Evolutionary conservation across 1,140 invertebrate genomes (phyloP).

Genomic region (Copidosoma floridanum): DNA sequence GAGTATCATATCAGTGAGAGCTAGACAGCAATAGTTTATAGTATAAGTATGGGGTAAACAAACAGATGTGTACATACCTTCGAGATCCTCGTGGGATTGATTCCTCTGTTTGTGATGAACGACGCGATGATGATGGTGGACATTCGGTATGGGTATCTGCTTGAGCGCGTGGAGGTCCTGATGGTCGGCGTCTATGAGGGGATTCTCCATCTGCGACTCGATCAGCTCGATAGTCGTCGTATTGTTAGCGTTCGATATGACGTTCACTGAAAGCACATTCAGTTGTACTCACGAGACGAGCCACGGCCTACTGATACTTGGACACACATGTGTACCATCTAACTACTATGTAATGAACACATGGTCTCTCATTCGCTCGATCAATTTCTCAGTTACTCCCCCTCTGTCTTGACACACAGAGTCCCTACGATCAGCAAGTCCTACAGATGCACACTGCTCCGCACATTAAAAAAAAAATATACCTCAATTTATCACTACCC

Average conservation of each 20-base stretch:
- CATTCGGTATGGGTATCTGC: slow-evolving; percentile 44
- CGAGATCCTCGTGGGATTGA: slow-evolving; percentile 46
- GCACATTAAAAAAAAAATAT: no score
- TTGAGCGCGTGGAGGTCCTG: slow-evolving; percentile 47
- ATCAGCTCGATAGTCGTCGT: slow-evolving; percentile 54
- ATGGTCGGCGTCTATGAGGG: slow-evolving; percentile 53
- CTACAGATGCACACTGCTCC: no score
- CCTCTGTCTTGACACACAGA: no score
- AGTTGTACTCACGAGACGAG: not conserved
- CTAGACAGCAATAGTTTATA: no score
- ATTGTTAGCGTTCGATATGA: slow-evolving; percentile 55
- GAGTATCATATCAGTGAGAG: no score
- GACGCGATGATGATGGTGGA: slow-evolving; percentile 45
- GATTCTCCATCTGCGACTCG: slow-evolving; percentile 59
- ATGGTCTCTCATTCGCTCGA: no score
- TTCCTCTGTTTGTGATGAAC: slow-evolving; percentile 45
- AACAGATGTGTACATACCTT: no score
- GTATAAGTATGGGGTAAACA: no score
- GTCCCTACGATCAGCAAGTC: no score
- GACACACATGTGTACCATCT: not conserved
- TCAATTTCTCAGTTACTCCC: no score
- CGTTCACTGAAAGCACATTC: slow-evolving; percentile 51
- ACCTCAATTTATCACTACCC: no score
- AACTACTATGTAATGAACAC: no score
- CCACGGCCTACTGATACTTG: not conserved